Base-by-base conservation (phyloP, 2,888 invertebrate species). In the Hypolimnas misippus region DNA sequence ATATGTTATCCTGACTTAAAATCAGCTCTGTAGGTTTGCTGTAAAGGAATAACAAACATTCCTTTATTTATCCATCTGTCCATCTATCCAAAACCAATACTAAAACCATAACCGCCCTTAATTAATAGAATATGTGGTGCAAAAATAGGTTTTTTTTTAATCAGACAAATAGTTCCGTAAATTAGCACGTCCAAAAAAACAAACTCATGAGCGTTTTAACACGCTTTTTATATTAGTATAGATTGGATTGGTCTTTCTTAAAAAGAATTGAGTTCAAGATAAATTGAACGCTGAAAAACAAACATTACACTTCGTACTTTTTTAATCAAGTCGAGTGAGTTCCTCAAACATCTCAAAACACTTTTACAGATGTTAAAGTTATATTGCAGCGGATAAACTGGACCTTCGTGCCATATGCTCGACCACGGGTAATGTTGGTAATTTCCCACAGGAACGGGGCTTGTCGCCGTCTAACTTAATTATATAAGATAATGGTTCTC, bases 391-490 rank as follows among this genome's bases (percentile, higher is more conserved):
- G 8, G 40, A 44, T 52, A 38, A 50, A 63, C 56, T 62, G 62
- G 65, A 58, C 62, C 46, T 57, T 38, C 19, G 50, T n/a, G 57
- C 29, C 38, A 56, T 62, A 55, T 60, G 42, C 53, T 29, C 49
- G 57, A 53, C 51, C 54, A 49, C 58, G 59, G 21, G 53, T 35
- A 53, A 63, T 70, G 69, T 72, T 72, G 70, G 70, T 83, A 77
- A 86, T 86, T 86, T 86, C 86, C 86, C 86, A 54, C 17, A 73
- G 78, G 85, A 71, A 61, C 31, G 31, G 29, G 54, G 69, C 69
- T 74, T 68, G 74, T 64, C 69, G 68, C 73, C 69, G 65, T 67
- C 69, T 72, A 69, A 75, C 71, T 70, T 76, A 81, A 83, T 86
- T 83, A 86, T 84, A 84, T 78, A 78, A 73, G 76, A 71, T 79